A percentile compares a stretch with the other conserved stretches of the same genome.
These are phyloP conservation scores for Columba guinea DNA, from an alignment of 2,797 vertebrate genomes.

Conservation along the genomic window DNA sequence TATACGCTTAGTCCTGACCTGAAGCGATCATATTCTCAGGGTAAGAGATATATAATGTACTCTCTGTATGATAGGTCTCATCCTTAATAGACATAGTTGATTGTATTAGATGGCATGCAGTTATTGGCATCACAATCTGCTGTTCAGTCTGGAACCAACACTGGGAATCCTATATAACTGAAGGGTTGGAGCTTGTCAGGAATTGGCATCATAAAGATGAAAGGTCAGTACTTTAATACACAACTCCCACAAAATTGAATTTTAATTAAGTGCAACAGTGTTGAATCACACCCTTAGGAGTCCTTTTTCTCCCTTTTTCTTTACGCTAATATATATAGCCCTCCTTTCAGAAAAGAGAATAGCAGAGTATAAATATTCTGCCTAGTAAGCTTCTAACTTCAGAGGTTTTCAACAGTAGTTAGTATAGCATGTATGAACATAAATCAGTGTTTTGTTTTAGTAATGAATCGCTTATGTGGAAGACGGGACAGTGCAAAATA, in stretches of 20 bases:
- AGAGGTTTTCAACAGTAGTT: background rate
- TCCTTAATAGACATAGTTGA: background rate
- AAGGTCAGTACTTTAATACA: constrained; percentile 64
- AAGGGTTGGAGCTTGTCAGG: constrained; percentile 34
- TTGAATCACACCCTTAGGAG: constrained; percentile 40
- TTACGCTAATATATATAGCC: constrained; percentile 21
- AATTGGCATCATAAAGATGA: constrained; percentile 46
- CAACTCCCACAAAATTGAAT: constrained; percentile 56
- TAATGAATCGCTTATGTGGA: background rate
- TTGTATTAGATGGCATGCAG: background rate
- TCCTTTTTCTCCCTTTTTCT: background rate
- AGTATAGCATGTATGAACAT: background rate
- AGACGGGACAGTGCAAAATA: background rate
- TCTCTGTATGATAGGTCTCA: background rate
- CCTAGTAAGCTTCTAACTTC: background rate
- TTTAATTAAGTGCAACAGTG: constrained; percentile 55
- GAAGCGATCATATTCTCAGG: background rate
- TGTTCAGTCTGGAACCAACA: constrained; percentile 19
- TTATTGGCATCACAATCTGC: background rate
- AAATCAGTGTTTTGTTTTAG: background rate
- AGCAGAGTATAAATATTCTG: background rate
- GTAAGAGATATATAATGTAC: background rate
- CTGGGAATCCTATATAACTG: constrained; percentile 30
- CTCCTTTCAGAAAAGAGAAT: background rate
- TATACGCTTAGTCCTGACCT: background rate